Base-by-base conservation (phyloP, 2,888 invertebrate genomes). In the Mamestra brassicae region DNA sequence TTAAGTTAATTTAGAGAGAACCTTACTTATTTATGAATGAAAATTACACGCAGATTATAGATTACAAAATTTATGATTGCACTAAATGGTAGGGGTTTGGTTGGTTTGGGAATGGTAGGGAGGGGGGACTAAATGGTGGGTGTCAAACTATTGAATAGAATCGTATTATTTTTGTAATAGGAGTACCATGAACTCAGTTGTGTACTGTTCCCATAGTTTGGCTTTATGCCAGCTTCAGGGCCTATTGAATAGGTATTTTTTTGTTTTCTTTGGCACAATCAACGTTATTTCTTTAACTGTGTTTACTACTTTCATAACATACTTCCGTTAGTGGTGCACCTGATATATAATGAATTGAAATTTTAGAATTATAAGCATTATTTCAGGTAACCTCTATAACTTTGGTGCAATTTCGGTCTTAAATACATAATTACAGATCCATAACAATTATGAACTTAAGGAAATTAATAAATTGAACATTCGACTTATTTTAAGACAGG, bases 161-260 rank as follows among this genome's bases (percentile, higher is more conserved):
- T 62, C 8, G 4, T 47, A 13, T 10, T 55, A 26, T 36, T 45
- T 13, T 55, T 11, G 26, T 34, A 26, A 38, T 64, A 13, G 45
- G 7, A 38, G 47, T 6, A 8, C 76, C 47, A 38, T 50, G 42
- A n/a, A 57, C 15, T 42, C 17, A 26, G 13, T n/a, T 55, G 34
- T 62, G 42, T 47, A 52, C 7, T 52, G 62, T 66, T 74, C 11
- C 26, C 62, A 50, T 34, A 60, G 7, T 63, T 64, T 80, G 83
- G 74, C 66, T 66, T 3, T 13, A 1, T 26, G 79, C 83, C 80
- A 80, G 17, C 15, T 60, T 42, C 58, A 55, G 69, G 54, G 80
- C 26, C 11, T 69, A 70, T 54, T 17, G 10, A 71, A 15, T 61
- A 45, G 64, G n/a, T 65, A 54, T 7, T 5, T 38, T 13, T n/a